These are phyloP conservation scores for Erebia epiphron DNA, from an alignment of 2,888 invertebrate genomes.

Conservation along the genomic window DNA sequence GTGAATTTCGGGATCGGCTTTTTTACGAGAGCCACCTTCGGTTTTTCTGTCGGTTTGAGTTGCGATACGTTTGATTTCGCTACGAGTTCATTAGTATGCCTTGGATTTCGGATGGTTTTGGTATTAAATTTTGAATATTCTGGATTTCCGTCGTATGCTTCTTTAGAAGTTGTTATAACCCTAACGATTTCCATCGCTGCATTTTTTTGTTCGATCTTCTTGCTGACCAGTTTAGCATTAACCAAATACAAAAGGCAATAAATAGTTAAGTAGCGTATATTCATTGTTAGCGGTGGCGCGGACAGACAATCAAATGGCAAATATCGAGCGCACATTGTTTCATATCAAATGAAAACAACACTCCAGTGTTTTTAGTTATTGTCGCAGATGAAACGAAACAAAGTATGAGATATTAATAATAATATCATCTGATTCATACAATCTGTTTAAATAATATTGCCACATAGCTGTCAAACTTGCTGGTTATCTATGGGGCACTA, in stretches of 20 bases:
- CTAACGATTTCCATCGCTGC: constrained; percentile 18
- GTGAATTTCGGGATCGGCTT: constrained; percentile 69
- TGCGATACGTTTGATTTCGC: constrained; percentile 26
- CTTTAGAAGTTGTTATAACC: constrained; percentile 12
- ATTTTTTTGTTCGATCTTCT: constrained; percentile 25
- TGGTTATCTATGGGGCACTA: background rate
- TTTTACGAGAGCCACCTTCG: constrained; percentile 51
- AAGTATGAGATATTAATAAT: constrained; percentile 48
- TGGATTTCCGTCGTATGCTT: background rate
- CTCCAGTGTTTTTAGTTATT: constrained; percentile 59
- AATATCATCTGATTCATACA: constrained; percentile 49
- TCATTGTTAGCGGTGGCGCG: constrained; percentile 33
- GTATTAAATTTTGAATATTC: constrained; percentile 29
- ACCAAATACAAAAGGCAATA: constrained; percentile 13
- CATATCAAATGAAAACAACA: constrained; percentile 59
- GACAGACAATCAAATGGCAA: constrained; percentile 39
- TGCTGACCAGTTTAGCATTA: constrained; percentile 25
- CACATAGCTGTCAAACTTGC: background rate
- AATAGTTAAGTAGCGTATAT: constrained; percentile 22
- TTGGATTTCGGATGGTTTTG: constrained; percentile 26
- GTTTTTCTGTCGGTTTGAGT: constrained; percentile 26
- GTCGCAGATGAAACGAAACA: constrained; percentile 53
- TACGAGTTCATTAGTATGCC: constrained; percentile 15
- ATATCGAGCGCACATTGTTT: constrained; percentile 54
- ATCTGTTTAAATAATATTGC: constrained; percentile 50